Evolutionary conservation across 2,888 invertebrate genomes (phyloP).

Genomic region (Zhengitettix transpicula): DNA sequence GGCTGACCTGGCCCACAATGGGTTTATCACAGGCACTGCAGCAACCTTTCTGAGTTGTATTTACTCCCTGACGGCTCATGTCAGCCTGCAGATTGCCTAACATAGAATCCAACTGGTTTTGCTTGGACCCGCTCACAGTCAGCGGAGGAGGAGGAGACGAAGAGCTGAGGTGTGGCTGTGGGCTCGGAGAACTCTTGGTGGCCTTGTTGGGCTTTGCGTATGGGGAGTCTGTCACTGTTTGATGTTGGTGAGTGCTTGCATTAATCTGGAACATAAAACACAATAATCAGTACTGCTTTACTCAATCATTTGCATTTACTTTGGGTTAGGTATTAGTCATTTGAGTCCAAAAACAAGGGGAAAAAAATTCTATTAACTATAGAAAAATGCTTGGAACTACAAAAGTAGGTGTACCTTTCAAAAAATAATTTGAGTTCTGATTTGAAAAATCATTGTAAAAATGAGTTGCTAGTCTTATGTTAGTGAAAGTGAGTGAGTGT

Average conservation of each 20-base stretch:
- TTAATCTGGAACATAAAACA: constrained; percentile 32
- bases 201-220: constrained; percentile 53
- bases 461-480: background rate
- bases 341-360: no score
- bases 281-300: no score
- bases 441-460: background rate
- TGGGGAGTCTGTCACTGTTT: constrained; percentile 46
- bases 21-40: constrained; percentile 98
- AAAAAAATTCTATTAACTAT: no score
- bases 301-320: no score
- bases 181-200: constrained; percentile 35
- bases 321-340: no score
- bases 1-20: constrained; percentile 78
- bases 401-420: background rate
- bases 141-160: background rate
- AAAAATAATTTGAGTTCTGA: background rate
- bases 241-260: constrained; percentile 37
- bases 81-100: constrained; percentile 87
- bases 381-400: background rate
- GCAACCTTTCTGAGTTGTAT: constrained; percentile 96
- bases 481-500: background rate
- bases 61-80: constrained; percentile 97
- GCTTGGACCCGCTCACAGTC: constrained; percentile 18
- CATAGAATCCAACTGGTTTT: constrained; percentile 71
- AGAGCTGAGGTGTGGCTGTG: constrained; percentile 24